Conservation (phyloP, 2,888 invertebrate species). For the Cephus pygmeus region DNA sequence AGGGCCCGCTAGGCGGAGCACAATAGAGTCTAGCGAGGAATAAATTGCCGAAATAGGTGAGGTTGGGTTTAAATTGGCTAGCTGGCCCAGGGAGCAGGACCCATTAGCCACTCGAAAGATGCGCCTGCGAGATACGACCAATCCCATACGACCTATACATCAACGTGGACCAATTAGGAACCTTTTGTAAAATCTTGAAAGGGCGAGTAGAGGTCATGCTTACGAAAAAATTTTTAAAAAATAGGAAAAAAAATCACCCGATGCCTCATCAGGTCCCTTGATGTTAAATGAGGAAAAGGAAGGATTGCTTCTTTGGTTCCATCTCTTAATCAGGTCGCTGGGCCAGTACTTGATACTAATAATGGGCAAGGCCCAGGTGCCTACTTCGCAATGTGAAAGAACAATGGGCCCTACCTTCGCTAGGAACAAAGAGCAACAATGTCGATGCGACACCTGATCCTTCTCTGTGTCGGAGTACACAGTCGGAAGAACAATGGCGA, state of each 20-base stretch:
- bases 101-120: constrained; percentile 51
- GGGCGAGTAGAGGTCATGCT: constrained; percentile 14
- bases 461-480: not conserved
- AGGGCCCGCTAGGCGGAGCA: constrained; percentile 5
- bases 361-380: not conserved
- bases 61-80: constrained; percentile 16
- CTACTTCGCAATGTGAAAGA: not conserved
- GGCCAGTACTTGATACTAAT: not conserved
- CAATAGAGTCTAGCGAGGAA: constrained; percentile 35
- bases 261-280: not conserved
- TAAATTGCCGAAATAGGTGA: constrained; percentile 50
- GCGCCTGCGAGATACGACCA: constrained; percentile 50
- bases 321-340: not conserved
- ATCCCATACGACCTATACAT: constrained; percentile 49
- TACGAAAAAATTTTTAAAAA: not conserved
- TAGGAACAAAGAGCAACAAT: constrained; percentile 23
- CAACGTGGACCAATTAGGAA: constrained; percentile 56
- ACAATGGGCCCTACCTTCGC: constrained; percentile 25
- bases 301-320: not conserved
- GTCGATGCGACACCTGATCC: not conserved
- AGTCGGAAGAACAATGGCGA: not conserved
- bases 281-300: not conserved
- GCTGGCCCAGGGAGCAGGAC: constrained; percentile 17
- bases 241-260: not conserved
- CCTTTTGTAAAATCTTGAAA: constrained; percentile 13